A percentile compares a stretch with the other conserved stretches of the same genome.
Conservation (phyloP, 2,797 vertebrate species). For the Epinephelus malabaricus region DNA sequence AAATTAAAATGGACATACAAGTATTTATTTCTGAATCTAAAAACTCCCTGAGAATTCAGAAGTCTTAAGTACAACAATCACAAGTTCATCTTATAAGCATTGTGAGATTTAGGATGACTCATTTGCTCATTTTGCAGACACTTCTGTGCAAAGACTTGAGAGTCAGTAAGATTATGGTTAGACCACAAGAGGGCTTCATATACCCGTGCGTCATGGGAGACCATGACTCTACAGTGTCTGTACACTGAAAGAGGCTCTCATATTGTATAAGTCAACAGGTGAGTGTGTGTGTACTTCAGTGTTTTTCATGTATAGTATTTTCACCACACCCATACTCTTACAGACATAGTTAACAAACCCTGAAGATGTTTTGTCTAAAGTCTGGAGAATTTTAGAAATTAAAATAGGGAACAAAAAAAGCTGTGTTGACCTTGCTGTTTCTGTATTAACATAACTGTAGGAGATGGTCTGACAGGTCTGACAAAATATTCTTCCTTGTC, state of each 20-base stretch:
- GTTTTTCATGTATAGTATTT: background rate
- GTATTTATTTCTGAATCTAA: background rate
- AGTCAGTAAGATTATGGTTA: constrained; percentile 1
- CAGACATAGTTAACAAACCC: background rate
- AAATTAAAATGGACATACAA: background rate
- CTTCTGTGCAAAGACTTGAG: background rate
- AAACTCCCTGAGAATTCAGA: background rate
- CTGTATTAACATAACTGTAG: background rate
- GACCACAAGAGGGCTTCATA: constrained; percentile 77
- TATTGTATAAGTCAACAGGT: background rate
- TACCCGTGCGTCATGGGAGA: constrained; percentile 35
- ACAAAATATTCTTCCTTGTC: background rate
- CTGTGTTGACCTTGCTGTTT: background rate
- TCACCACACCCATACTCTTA: background rate
- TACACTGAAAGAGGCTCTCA: background rate
- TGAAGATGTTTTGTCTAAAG: background rate
- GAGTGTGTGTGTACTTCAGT: background rate
- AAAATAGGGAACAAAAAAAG: background rate
- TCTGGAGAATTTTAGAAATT: background rate
- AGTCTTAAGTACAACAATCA: background rate
- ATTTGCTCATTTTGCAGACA: background rate
- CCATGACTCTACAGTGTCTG: background rate
- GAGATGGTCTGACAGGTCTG: background rate
- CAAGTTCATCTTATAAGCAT: background rate
- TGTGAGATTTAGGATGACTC: background rate